Evolutionary conservation across 1,140 invertebrate genomes (phyloP).

Genomic region (Aphelenchoides besseyi): DNA sequence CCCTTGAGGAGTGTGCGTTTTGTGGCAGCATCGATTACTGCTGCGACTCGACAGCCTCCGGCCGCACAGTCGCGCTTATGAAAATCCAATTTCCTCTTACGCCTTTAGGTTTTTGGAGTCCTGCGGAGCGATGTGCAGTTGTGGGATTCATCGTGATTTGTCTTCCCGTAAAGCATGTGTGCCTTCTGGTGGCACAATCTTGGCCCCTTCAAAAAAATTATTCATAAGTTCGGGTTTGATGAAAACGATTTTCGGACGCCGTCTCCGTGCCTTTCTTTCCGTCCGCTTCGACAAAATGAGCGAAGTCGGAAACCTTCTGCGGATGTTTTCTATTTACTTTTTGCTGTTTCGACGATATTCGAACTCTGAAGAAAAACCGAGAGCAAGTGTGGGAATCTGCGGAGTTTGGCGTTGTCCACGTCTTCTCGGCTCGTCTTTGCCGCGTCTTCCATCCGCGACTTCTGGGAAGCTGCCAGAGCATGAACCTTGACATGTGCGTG

Average conservation of each 20-base stretch:
- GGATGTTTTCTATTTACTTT: slow-evolving; percentile 4
- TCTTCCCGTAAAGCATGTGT: neutral
- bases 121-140: neutral
- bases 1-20: neutral
- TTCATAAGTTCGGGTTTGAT: slow-evolving; percentile 6
- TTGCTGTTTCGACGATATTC: slow-evolving; percentile 3
- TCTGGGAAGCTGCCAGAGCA: slow-evolving; percentile 2
- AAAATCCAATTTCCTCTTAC: neutral
- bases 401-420: slow-evolving; percentile 2
- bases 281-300: neutral
- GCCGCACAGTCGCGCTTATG: neutral
- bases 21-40: neutral
- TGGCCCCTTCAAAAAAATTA: neutral
- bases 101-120: slow-evolving; percentile 3
- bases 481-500: neutral
- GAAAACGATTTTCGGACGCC: neutral
- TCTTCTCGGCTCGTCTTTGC: neutral
- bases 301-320: neutral
- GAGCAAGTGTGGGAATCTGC: neutral
- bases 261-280: neutral
- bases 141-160: slow-evolving; percentile 3
- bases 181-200: neutral
- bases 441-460: neutral
- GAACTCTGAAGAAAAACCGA: neutral
- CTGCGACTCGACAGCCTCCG: neutral